Evolutionary conservation across 2,888 invertebrate species (phyloP).

Genomic region (Sisyra nigra): DNA sequence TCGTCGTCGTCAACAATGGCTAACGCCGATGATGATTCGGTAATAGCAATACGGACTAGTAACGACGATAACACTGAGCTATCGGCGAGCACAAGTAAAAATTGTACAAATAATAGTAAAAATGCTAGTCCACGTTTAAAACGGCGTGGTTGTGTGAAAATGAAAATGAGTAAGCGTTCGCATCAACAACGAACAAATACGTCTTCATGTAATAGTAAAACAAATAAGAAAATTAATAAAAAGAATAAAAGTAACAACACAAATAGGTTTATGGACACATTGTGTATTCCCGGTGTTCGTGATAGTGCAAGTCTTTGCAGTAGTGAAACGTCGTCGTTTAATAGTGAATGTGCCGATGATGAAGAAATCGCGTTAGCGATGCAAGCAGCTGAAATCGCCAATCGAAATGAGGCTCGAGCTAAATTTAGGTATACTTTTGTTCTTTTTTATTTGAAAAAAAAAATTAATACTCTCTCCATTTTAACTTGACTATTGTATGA

Average conservation of each 20-base stretch:
- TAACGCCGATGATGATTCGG: neutral
- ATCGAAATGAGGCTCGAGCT: constrained; percentile 59
- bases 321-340: constrained; percentile 49
- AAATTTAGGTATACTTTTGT: constrained; percentile 48
- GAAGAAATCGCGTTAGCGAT: constrained; percentile 75
- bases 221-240: too few relatives aligned
- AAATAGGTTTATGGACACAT: neutral
- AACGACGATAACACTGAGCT: neutral
- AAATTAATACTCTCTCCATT: too few relatives aligned
- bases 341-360: constrained; percentile 69
- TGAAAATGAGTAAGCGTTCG: constrained; percentile 1
- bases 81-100: constrained; percentile 7
- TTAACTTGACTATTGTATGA: neutral
- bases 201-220: too few relatives aligned
- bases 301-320: constrained; percentile 22
- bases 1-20: neutral
- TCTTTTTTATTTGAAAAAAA: too few relatives aligned
- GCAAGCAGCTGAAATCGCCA: constrained; percentile 70
- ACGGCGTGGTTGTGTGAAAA: neutral
- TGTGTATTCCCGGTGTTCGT: constrained; percentile 12
- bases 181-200: constrained; percentile 1
- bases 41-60: constrained; percentile 1
- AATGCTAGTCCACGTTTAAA: constrained; percentile 6
- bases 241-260: too few relatives aligned
- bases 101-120: constrained; percentile 3